Percentiles rank a stretch among this genome's conserved stretches.
Evolutionary conservation across 2,888 invertebrate species (phyloP).

Genomic region (Taphrorychus bicolor): DNA sequence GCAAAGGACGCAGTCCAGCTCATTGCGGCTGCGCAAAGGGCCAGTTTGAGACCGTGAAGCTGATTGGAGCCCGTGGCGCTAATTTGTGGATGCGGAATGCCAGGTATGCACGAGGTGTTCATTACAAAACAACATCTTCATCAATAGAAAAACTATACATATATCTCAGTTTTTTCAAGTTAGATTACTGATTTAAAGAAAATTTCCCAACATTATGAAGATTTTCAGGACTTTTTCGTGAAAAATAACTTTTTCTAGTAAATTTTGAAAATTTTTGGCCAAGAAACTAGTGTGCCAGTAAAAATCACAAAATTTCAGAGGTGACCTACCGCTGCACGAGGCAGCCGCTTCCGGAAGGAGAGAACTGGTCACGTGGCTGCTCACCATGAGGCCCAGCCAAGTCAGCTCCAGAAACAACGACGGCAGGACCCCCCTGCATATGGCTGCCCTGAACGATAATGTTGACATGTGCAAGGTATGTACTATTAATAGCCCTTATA

Average conservation of each 20-base stretch:
- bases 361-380: conserved; percentile 87
- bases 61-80: conserved; percentile 68
- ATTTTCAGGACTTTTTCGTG: too few relatives aligned
- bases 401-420: conserved; percentile 91
- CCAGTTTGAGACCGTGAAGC: conserved; percentile 74
- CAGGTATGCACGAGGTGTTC: too few relatives aligned
- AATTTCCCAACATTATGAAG: too few relatives aligned
- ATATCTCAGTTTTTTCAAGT: too few relatives aligned
- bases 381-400: conserved; percentile 81
- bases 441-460: conserved; percentile 93
- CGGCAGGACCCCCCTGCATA: conserved; percentile 91
- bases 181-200: too few relatives aligned
- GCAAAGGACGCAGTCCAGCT: conserved; percentile 90
- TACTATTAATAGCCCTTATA: too few relatives aligned
- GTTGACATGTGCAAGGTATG: conserved; percentile 86
- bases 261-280: too few relatives aligned
- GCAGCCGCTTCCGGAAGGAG: conserved; percentile 91
- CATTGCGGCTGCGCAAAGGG: conserved; percentile 97
- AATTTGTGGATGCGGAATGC: conserved; percentile 93
- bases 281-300: too few relatives aligned
- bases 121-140: too few relatives aligned
- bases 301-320: conserved; percentile 63
- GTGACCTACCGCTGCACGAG: conserved; percentile 95
- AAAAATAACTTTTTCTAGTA: too few relatives aligned
- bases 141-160: too few relatives aligned